Base-by-base conservation (phyloP, 1,140 invertebrate genomes). In the Nilaparvata lugens region DNA sequence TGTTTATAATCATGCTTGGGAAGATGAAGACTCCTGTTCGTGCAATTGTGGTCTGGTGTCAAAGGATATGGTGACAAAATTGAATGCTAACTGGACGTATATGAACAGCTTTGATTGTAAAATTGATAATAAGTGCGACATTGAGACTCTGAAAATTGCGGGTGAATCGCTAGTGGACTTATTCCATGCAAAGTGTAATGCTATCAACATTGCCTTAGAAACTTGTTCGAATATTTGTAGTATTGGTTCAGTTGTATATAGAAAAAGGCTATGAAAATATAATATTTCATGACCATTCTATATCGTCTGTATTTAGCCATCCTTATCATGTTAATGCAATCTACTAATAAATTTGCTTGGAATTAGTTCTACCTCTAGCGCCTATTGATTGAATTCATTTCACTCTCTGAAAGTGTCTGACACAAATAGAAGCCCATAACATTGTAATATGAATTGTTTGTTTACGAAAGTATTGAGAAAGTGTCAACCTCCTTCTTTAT, bases 241-340 rank as follows among this genome's bases (percentile, higher is more conserved):
- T 57, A 42, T 57, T 24, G 56, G 56, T 19, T 21, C 28, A 4
- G 31, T 57, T 21, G 38, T 57, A n/a, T 43, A 57, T 25, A 57
- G 43, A 59, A 53, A 52, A 14, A 24, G 28, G 11, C 52, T 53
- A 5, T 53, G 4, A 53, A 28, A 23, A 21, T 53, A 16, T 53
- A 53, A 21, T 5, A n/a, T 3, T 24, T 28, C 25, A 11, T 53
- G 19, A 16, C 4, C n/a, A 16, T 13, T 53, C 25, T 25, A 5
- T 24, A 11, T 53, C 21, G 52, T 53, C 21, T 53, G 24, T 9
- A 16, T 53, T 28, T 53, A 2, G 16, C 4, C 2, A 2, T 2
- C 13, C n/a, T 24, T 14, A 4, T 23, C 7, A 4, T 16, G 5
- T 4, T 4, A 25, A 25, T 23, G 1, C 25, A 53, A n/a, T n/a